These are phyloP conservation scores for Holotrichia oblita DNA, from an alignment of 1,140 invertebrate genomes.

Conservation along the genomic window DNA sequence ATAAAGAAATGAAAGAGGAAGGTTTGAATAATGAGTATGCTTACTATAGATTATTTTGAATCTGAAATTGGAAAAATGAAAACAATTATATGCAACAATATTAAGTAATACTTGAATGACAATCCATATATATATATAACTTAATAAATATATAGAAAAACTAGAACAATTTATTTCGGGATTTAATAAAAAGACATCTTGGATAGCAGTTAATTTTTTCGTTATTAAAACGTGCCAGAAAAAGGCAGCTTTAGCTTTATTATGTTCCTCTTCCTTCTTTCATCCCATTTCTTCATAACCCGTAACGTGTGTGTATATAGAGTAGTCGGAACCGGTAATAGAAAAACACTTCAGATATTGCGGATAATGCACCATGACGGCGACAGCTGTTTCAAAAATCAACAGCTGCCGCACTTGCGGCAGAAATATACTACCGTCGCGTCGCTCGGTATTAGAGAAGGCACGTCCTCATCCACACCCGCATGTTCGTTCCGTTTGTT, in stretches of 20 bases:
- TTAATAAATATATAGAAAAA: too few relatives aligned
- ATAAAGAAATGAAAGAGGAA: neutral
- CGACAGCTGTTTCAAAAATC: constrained; percentile 20
- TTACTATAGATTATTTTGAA: too few relatives aligned
- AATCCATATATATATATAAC: too few relatives aligned
- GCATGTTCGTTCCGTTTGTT: constrained; percentile 15
- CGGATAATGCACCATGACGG: constrained; percentile 19
- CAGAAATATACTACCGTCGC: constrained; percentile 3
- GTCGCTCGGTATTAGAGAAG: neutral
- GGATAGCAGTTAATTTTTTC: neutral
- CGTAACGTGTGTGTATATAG: neutral
- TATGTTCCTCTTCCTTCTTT: constrained; percentile 5
- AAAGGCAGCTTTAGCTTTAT: neutral
- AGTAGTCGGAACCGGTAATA: constrained; percentile 7
- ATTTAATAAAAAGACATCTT: neutral
- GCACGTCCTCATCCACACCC: constrained; percentile 9
- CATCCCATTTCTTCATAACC: neutral
- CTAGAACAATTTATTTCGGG: neutral
- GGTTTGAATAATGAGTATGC: too few relatives aligned
- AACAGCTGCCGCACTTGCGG: constrained; percentile 9
- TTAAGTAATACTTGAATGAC: too few relatives aligned
- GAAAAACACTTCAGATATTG: constrained; percentile 20
- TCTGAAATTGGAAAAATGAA: too few relatives aligned
- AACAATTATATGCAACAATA: too few relatives aligned
- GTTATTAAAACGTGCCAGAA: constrained; percentile 13